Base-by-base conservation (phyloP, 2,113 vertebrate species). In the Neodon shergylaensis region DNA sequence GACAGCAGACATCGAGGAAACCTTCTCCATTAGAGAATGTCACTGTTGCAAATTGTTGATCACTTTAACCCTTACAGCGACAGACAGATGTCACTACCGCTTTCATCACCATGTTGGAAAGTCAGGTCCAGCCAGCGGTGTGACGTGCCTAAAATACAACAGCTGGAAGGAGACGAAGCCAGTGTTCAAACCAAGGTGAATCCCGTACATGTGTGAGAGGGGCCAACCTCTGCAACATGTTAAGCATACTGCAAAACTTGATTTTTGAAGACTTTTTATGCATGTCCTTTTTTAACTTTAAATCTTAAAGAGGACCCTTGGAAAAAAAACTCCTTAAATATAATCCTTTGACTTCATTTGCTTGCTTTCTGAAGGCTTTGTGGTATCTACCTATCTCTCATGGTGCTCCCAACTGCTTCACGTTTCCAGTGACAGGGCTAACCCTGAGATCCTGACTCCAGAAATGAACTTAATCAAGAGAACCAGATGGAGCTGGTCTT, bases 321-420 rank as follows among this genome's bases (percentile, higher is more conserved):
- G 1, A 54, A 58, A 58, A 58, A 4, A 5, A 76, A 82, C 24
- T 93, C 49, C 68, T 78, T 42, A 94, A 83, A 72, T n/a, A 70
- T 61, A 85, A 85, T 68, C 42, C n/a, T 86, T 66, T 84, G 28
- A 63, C 12, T 84, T 70, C 14, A 9, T 24, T 24, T 78, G 44
- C 73, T 54, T 63, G 61, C 76, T 89, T 95, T 88, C 81, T 83
- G 92, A 95, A 95, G 52, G 52, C 73, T 90, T 72, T 81, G 33
- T 61, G 52, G 72, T 26, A 28, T 31, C 39, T 76, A 65, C 73
- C 31, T 28, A 17, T 39, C 17, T 91, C 49, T 42, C 26, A 58
- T 0, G 33, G 16, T 5, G 63, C 52, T 49, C 26, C 14, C 78
- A 49, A 85, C 39, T 68, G 4, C 42, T 77, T 83, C 68, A n/a